Evolutionary conservation across 2,888 invertebrate genomes (phyloP).

Genomic region (Chalcis sispes): DNA sequence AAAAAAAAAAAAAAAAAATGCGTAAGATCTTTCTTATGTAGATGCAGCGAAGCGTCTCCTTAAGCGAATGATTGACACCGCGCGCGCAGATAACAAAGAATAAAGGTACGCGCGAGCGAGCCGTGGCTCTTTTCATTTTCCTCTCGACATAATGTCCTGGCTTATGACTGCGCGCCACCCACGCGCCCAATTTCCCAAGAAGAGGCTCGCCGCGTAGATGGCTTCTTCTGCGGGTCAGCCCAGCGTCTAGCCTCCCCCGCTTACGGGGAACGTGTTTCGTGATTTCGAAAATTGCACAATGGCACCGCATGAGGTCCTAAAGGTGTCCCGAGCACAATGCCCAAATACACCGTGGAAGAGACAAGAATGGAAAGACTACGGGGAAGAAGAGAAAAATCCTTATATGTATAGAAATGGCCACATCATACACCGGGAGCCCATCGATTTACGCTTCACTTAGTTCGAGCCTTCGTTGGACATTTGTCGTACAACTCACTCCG

Average conservation of each 20-base stretch:
- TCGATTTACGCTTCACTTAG: conserved; percentile 75
- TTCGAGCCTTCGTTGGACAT: conserved; percentile 73
- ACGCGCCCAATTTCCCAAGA: conserved; percentile 68
- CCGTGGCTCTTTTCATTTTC: conserved; percentile 37
- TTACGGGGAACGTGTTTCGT: no score
- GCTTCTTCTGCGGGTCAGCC: conserved; percentile 49
- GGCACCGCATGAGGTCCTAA: conserved; percentile 72
- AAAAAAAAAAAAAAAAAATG: conserved; percentile 16
- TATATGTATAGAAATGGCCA: conserved; percentile 49
- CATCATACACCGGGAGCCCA: conserved; percentile 48
- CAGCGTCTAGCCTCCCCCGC: no score
- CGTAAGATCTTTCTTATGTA: conserved; percentile 25
- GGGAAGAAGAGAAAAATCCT: conserved; percentile 63
- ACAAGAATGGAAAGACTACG: conserved; percentile 53
- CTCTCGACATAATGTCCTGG: conserved; percentile 21
- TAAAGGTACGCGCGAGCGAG: conserved; percentile 20
- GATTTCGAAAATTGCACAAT: conserved; percentile 70
- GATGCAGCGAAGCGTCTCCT: conserved; percentile 31
- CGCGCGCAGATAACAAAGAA: conserved; percentile 20
- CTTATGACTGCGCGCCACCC: conserved; percentile 66
- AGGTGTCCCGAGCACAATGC: conserved; percentile 66
- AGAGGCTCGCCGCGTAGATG: conserved; percentile 60
- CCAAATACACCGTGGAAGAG: conserved; percentile 2
- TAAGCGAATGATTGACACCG: conserved; percentile 37
- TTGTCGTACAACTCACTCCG: conserved; percentile 74